Evolutionary conservation across 1,140 invertebrate genomes (phyloP).

Genomic region (Bombus haemorrhoidalis): DNA sequence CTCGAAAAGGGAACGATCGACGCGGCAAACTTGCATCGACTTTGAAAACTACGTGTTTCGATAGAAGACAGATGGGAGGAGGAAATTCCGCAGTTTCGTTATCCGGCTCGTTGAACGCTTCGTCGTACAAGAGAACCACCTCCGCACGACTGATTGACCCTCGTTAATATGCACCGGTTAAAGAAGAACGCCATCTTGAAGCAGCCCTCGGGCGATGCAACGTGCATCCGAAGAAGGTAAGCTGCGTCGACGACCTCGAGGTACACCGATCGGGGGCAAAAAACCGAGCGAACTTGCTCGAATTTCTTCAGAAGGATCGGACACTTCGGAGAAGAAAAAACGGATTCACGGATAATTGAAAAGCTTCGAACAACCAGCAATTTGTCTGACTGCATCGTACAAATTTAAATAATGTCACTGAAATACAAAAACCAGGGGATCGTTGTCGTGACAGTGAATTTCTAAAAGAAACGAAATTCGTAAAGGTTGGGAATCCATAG

Average conservation of each 20-base stretch:
- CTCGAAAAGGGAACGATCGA: neutral
- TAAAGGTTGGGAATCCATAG: no score
- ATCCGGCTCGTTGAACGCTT: constrained; percentile 39
- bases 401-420: no score
- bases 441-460: no score
- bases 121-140: constrained; percentile 5
- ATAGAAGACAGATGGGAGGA: neutral
- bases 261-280: neutral
- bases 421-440: fast-evolving
- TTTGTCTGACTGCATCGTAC: no score
- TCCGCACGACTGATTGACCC: constrained; percentile 23
- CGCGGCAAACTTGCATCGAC: neutral
- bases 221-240: constrained; percentile 20
- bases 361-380: no score
- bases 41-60: neutral
- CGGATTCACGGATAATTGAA: neutral
- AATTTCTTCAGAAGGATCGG: constrained; percentile 25
- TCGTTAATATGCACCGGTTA: constrained; percentile 49
- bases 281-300: constrained; percentile 9
- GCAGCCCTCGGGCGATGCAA: neutral
- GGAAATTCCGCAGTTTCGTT: constrained; percentile 21
- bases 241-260: constrained; percentile 17
- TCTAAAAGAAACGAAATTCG: no score
- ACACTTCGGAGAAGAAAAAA: neutral
- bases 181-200: constrained; percentile 51